Conservation (phyloP, 2,888 invertebrate species). For the Sarcophaga carnaria region DNA sequence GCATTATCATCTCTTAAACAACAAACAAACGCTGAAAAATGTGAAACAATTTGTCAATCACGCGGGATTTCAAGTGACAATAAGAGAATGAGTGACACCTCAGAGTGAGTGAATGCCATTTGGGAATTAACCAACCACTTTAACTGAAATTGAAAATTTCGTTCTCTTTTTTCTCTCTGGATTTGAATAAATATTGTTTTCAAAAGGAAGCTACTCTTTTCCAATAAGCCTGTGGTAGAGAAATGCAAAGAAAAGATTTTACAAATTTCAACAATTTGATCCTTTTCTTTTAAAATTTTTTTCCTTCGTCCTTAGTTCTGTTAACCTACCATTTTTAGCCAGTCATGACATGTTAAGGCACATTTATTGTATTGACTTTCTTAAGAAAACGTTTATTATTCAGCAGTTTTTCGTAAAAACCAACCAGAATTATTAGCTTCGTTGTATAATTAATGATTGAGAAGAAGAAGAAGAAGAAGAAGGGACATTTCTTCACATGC, state of each 20-base stretch:
- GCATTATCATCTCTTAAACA: constrained; percentile 35
- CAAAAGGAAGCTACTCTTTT: constrained; percentile 29
- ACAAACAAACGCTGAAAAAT: constrained; percentile 26
- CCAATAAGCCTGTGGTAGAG: neutral
- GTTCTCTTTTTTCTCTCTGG: neutral
- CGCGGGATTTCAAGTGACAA: constrained; percentile 62
- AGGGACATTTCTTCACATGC: neutral
- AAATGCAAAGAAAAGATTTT: constrained; percentile 1
- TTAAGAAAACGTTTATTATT: constrained; percentile 59
- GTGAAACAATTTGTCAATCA: constrained; percentile 68
- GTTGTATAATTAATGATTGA: constrained; percentile 61
- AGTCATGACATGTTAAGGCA: constrained; percentile 60
- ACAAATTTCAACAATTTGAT: constrained; percentile 47
- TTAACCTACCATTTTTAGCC: constrained; percentile 30
- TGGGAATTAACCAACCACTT: constrained; percentile 47
- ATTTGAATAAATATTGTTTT: neutral
- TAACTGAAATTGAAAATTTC: constrained; percentile 47
- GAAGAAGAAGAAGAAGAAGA: neutral
- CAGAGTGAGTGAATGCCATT: constrained; percentile 45
- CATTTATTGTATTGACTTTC: constrained; percentile 61
- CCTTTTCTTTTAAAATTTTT: neutral
- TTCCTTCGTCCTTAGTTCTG: constrained; percentile 1
- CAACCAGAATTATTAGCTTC: constrained; percentile 60
- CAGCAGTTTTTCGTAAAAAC: constrained; percentile 54
- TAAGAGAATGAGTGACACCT: constrained; percentile 59